Evolutionary conservation across 2,113 vertebrate species (phyloP).

Genomic region (Suricata suricatta): DNA sequence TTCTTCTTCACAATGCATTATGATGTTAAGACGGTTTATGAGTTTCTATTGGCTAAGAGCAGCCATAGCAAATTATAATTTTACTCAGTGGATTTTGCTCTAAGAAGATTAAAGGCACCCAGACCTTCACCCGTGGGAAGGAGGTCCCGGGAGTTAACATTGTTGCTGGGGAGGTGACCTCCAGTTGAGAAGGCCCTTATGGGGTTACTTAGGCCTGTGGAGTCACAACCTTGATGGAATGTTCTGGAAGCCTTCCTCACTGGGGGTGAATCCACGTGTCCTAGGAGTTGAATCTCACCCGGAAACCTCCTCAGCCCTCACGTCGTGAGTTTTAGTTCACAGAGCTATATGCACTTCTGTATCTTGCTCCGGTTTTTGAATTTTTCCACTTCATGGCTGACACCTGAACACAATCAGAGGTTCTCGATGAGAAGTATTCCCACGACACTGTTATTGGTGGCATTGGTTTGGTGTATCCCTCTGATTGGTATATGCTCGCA

Average conservation of each 20-base stretch:
- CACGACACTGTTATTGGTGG: accelerated
- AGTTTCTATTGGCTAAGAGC: constrained; percentile 86
- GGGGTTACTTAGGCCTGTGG: not conserved
- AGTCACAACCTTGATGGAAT: not conserved
- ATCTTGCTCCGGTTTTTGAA: not conserved
- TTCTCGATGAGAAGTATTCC: not conserved
- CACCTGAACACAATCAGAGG: not conserved
- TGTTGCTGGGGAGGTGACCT: not conserved
- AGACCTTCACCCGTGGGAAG: constrained; percentile 69
- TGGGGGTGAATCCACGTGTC: accelerated
- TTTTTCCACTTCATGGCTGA: not conserved
- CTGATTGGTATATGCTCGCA: not conserved
- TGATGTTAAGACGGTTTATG: constrained; percentile 85
- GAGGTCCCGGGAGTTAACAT: not conserved
- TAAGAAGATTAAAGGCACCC: constrained; percentile 86
- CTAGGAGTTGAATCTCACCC: accelerated
- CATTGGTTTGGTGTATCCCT: not conserved
- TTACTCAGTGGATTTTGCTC: constrained; percentile 86
- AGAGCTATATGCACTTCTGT: not conserved
- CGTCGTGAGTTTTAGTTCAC: not conserved
- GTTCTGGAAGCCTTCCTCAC: not conserved
- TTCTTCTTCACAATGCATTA: constrained; percentile 85
- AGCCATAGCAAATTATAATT: constrained; percentile 87
- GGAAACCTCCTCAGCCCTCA: not conserved
- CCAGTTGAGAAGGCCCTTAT: constrained; percentile 12